Evolutionary conservation across 2,113 vertebrate species (phyloP).

Genomic region (Tursiops truncatus): DNA sequence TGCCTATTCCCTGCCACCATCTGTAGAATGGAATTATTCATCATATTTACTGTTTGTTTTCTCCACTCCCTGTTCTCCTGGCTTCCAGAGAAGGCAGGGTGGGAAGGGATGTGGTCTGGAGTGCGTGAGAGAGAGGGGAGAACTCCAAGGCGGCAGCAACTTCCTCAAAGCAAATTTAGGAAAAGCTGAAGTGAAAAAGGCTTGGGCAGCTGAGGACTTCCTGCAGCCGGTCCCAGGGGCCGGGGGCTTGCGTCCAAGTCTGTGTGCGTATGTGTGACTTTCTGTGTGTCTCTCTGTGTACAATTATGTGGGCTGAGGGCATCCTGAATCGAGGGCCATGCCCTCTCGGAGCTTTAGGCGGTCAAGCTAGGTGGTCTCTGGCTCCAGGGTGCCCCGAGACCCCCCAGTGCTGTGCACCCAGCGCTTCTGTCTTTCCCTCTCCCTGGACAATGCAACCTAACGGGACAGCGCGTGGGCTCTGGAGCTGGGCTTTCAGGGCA

Average conservation of each 20-base stretch:
- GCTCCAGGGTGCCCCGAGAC: not conserved
- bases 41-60: not conserved
- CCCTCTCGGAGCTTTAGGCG: not conserved
- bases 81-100: constrained; percentile 12
- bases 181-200: constrained; percentile 74
- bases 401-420: not conserved
- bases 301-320: fast-evolving
- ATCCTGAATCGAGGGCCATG: not conserved
- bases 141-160: not conserved
- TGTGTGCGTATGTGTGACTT: too few species aligned
- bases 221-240: not conserved
- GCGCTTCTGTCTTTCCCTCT: not conserved
- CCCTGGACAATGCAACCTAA: not conserved
- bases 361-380: not conserved
- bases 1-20: fast-evolving
- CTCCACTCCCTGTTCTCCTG: not conserved
- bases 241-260: not conserved
- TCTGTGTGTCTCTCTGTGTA: not conserved
- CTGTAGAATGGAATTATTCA: not conserved
- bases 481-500: not conserved
- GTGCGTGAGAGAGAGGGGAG: constrained; percentile 22
- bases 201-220: constrained; percentile 30
- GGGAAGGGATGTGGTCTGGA: constrained; percentile 4
- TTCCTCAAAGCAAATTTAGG: constrained; percentile 70
- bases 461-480: not conserved